These are phyloP conservation scores for Cremastinae sp. DNA, from an alignment of 2,888 invertebrate species.

Conservation along the genomic window DNA sequence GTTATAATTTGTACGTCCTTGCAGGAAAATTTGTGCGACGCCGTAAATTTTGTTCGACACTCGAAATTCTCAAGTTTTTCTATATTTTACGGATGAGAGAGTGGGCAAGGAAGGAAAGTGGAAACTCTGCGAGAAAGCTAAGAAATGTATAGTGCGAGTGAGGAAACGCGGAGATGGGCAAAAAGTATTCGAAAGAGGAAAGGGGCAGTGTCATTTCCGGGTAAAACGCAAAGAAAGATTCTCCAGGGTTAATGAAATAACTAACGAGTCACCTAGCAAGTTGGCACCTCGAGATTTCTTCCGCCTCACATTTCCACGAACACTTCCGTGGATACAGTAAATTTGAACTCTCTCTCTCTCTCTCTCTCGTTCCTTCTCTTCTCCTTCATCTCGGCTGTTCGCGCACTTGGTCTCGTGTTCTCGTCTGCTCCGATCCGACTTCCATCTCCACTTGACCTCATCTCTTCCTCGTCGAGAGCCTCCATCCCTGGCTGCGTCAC, in stretches of 20 bases:
- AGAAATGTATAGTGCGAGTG: background rate
- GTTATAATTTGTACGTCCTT: no score
- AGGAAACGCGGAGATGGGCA: slow-evolving; percentile 49
- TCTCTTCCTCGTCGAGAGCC: slow-evolving; percentile 17
- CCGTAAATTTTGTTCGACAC: no score
- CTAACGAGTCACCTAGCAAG: slow-evolving; percentile 77
- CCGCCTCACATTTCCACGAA: slow-evolving; percentile 12
- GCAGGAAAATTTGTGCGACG: no score
- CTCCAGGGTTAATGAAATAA: slow-evolving; percentile 78
- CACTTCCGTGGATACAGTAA: slow-evolving; percentile 13
- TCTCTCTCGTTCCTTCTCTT: background rate
- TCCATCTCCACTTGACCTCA: slow-evolving; percentile 59
- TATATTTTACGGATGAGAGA: background rate
- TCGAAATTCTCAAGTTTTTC: background rate
- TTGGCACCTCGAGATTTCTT: slow-evolving; percentile 72
- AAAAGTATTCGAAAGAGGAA: slow-evolving; percentile 63
- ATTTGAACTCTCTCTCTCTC: slow-evolving; percentile 15
- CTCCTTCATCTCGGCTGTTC: slow-evolving; percentile 19
- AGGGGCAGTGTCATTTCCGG: slow-evolving; percentile 24
- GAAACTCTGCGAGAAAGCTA: background rate
- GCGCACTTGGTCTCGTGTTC: slow-evolving; percentile 23
- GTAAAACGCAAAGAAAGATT: slow-evolving; percentile 69
- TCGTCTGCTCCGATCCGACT: slow-evolving; percentile 32
- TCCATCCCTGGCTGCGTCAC: background rate
- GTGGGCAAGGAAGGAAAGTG: background rate